These are phyloP conservation scores for Xestia rhomboidea DNA, from an alignment of 2,888 invertebrate genomes.

Conservation along the genomic window DNA sequence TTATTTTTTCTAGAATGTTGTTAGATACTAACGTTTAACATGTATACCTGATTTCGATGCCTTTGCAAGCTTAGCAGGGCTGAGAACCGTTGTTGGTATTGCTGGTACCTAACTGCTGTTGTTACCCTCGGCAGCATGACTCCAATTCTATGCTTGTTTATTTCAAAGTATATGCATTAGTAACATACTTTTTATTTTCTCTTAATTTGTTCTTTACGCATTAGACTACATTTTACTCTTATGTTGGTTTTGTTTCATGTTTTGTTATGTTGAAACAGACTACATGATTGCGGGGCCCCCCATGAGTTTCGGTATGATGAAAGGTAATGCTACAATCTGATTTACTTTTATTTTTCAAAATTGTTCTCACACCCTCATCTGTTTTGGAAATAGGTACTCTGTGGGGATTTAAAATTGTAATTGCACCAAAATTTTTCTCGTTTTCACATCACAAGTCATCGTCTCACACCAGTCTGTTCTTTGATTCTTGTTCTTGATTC, in stretches of 20 bases:
- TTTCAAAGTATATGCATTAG: constrained; percentile 78
- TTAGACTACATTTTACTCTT: constrained; percentile 92
- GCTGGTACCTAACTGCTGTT: constrained; percentile 85
- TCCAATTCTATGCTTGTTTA: constrained; percentile 85
- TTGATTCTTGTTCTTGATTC: constrained; percentile 61
- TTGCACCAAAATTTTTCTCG: constrained; percentile 81
- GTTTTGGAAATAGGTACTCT: constrained; percentile 85
- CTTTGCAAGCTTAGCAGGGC: constrained; percentile 85
- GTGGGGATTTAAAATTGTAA: constrained; percentile 83
- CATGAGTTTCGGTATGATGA: constrained; percentile 96
- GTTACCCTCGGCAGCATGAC: constrained; percentile 82
- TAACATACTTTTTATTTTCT: constrained; percentile 79
- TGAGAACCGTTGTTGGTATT: constrained; percentile 80
- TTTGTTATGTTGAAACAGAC: constrained; percentile 92
- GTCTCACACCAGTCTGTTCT: constrained; percentile 71
- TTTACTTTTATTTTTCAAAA: constrained; percentile 84
- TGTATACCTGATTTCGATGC: constrained; percentile 77
- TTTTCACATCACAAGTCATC: constrained; percentile 85
- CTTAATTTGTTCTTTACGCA: constrained; percentile 79
- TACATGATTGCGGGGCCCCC: constrained; percentile 95
- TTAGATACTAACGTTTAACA: constrained; percentile 83
- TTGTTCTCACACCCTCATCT: constrained; percentile 84
- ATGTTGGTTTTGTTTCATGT: constrained; percentile 93
- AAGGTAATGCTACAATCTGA: constrained; percentile 93
- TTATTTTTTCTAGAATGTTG: constrained; percentile 77